Evolutionary conservation across 2,797 vertebrate species (phyloP).

Genomic region (Halcyon chelicuti): DNA sequence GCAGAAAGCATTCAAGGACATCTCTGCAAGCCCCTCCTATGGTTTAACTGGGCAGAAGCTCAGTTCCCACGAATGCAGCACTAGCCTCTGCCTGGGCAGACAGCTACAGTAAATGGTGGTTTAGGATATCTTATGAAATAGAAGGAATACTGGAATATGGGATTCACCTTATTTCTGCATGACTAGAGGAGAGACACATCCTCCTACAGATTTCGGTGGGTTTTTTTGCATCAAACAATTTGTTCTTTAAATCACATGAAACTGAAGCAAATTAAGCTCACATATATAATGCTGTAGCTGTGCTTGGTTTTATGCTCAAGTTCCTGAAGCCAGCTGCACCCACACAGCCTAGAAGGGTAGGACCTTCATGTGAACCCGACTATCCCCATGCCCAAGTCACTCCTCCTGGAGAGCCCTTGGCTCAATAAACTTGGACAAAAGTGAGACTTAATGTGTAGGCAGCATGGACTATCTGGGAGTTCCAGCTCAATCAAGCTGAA

Average conservation of each 20-base stretch:
- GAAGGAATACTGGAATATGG: background rate
- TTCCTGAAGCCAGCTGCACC: background rate
- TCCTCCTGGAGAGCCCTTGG: background rate
- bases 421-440: background rate
- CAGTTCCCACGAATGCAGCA: background rate
- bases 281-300: background rate
- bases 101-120: background rate
- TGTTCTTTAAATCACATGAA: background rate
- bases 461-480: background rate
- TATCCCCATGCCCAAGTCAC: background rate
- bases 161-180: background rate
- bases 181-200: background rate
- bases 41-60: background rate
- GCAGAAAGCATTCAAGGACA: slow-evolving; percentile 16
- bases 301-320: background rate
- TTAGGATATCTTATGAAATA: background rate
- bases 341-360: background rate
- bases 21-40: background rate
- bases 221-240: background rate
- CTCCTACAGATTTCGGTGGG: background rate
- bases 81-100: background rate
- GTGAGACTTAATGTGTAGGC: background rate
- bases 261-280: background rate
- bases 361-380: background rate
- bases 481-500: background rate